These are phyloP conservation scores for Atrichornis clamosus DNA, from an alignment of 2,113 vertebrate genomes.

Conservation along the genomic window DNA sequence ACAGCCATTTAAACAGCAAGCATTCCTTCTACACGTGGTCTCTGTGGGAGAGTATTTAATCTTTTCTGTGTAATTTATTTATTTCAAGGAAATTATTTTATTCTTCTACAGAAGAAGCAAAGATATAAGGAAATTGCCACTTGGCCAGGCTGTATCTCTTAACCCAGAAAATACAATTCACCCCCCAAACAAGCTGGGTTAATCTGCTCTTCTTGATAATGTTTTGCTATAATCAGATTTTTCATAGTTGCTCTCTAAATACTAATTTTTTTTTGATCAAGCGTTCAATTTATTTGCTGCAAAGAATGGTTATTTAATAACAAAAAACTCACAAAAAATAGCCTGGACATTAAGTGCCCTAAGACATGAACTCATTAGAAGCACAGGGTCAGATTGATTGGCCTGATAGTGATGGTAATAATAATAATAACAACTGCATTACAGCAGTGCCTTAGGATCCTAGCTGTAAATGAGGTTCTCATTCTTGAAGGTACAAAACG, in stretches of 20 bases:
- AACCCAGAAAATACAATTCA: neutral
- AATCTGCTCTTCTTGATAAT: neutral
- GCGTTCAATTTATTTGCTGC: slow-evolving; percentile 2
- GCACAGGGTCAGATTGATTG: slow-evolving; percentile 12
- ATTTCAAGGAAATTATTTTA: neutral
- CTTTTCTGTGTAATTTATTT: neutral
- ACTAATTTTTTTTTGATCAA: slow-evolving; percentile 1
- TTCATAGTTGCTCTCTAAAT: slow-evolving; percentile 13
- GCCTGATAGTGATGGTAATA: slow-evolving; percentile 5
- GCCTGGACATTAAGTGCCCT: neutral
- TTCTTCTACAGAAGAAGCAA: neutral
- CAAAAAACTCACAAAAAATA: neutral
- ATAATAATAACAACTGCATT: slow-evolving; percentile 33
- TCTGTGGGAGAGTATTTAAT: neutral
- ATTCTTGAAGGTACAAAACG: neutral
- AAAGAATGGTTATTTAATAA: neutral
- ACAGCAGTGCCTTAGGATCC: slow-evolving; percentile 6
- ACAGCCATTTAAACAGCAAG: neutral
- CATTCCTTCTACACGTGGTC: neutral
- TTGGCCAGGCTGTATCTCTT: neutral
- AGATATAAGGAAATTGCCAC: neutral
- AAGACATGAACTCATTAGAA: neutral
- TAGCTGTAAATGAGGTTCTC: neutral
- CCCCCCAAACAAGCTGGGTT: neutral
- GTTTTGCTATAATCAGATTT: neutral